Conservation (phyloP, 2,113 vertebrate genomes). For the Benitochromis conjunctus region DNA sequence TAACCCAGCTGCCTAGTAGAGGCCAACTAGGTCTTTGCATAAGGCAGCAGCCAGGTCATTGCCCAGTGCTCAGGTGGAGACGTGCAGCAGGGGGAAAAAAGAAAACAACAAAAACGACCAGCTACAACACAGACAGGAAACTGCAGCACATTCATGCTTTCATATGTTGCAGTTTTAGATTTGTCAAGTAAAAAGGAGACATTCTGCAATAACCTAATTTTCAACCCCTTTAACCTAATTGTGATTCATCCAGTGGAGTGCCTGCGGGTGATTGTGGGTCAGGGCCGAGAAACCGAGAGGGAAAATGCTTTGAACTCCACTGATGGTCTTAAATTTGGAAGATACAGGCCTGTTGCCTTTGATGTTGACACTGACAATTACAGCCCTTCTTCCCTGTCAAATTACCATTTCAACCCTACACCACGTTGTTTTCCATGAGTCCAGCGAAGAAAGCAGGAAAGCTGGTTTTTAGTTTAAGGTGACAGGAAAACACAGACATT, state of each 20-base stretch:
- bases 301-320: constrained; percentile 47
- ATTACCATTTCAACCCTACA: neutral
- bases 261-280: constrained; percentile 38
- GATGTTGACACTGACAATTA: constrained; percentile 52
- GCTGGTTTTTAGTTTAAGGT: neutral
- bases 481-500: neutral
- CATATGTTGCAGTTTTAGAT: neutral
- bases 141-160: neutral
- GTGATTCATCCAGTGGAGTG: constrained; percentile 29
- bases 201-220: constrained; percentile 15
- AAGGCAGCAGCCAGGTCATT: neutral
- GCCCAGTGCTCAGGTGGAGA: neutral
- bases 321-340: constrained; percentile 35
- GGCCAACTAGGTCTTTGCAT: constrained; percentile 28
- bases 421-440: neutral
- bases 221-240: constrained; percentile 20
- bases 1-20: neutral
- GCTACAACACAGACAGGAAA: neutral
- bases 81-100: neutral
- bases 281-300: constrained; percentile 44
- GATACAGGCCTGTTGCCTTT: constrained; percentile 44
- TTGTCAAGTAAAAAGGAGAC: neutral
- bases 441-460: neutral
- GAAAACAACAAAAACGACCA: neutral
- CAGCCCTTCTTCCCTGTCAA: constrained; percentile 21